Evolutionary conservation across 1,140 invertebrate genomes (phyloP).

Genomic region (Cyclargus thomasi): DNA sequence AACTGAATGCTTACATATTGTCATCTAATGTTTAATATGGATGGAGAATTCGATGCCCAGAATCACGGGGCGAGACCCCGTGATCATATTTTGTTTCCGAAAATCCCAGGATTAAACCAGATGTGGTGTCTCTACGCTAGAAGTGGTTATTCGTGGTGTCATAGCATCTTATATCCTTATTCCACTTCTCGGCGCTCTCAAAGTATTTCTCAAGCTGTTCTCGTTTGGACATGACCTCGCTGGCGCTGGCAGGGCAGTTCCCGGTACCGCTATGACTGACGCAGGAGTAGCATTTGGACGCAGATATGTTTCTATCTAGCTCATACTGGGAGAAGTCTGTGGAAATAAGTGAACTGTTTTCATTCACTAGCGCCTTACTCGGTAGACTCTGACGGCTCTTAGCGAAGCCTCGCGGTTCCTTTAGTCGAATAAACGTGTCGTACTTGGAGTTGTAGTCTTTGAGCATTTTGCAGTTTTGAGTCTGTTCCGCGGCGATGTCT

Average conservation of each 20-base stretch:
- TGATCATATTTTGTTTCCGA: no score
- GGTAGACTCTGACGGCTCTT: neutral
- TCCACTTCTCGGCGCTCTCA: slow-evolving; percentile 55
- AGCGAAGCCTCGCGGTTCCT: neutral
- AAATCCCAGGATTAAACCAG: no score
- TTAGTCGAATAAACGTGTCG: neutral
- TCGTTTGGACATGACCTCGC: slow-evolving; percentile 41
- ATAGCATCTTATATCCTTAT: slow-evolving; percentile 19
- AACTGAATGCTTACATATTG: no score
- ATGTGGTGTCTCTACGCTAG: neutral
- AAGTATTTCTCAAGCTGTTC: slow-evolving; percentile 62
- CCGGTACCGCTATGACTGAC: slow-evolving; percentile 43
- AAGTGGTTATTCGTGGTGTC: neutral
- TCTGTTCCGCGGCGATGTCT: neutral
- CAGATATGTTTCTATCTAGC: slow-evolving; percentile 55
- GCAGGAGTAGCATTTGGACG: slow-evolving; percentile 50
- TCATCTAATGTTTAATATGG: no score
- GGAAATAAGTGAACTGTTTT: slow-evolving; percentile 44
- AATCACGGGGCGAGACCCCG: no score
- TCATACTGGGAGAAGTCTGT: slow-evolving; percentile 66
- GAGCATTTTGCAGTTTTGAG: neutral
- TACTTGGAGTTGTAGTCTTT: neutral
- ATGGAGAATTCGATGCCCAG: no score
- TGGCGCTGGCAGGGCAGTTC: slow-evolving; percentile 31
- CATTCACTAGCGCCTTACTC: slow-evolving; percentile 27